Evolutionary conservation across 1,140 invertebrate species (phyloP), one percentile per base, ranked within the genome.

Genomic region (Linepithema humile): DNA sequence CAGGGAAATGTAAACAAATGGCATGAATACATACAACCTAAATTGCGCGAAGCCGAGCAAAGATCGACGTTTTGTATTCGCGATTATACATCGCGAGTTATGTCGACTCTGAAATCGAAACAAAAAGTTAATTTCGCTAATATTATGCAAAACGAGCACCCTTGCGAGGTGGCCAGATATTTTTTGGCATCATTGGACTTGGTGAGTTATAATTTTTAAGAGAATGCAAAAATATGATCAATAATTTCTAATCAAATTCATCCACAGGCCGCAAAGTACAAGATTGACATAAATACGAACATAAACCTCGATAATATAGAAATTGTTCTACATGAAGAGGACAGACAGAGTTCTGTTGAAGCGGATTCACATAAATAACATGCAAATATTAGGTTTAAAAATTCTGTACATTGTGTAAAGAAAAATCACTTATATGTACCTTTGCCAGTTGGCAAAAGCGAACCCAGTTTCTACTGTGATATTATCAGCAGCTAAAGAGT

Each of bases 151-250:
- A 48, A 91, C 6, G 80, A 91, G 60, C 69, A 89, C n/a, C 20
- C 86, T 32, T 82, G 62, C 12, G 93, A 94, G 85, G 85, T 90
- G 15, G 90, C 93, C 1, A 90, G 93, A 72, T 94, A 91, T 50
- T 93, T 94, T 62, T 88, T 90, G 15, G 92, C 93, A 7, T 89
- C 91, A 0, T 75, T 94, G n/a, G 91, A 93, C 84, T 85, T 94
- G 83, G 93, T 93, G 20, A 74, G n/a, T 53, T 38, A n/a, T 2
- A 15, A 50, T 45, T 29, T 2, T 12, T 32, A 82, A 5, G 57
- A 50, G 12, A 40, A 12, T 57, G 2, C 3, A 72, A 50, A 5
- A 53, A 29, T 9, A 12, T 72, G 38, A 35, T 20, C 35, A 0
- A 50, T 0, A 32, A 9, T 15, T 40, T 53, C 15, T 29, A 62